Evolutionary conservation across 2,797 vertebrate species (phyloP), one percentile per base, ranked within the genome.

Genomic region (Bradypus variegatus): DNA sequence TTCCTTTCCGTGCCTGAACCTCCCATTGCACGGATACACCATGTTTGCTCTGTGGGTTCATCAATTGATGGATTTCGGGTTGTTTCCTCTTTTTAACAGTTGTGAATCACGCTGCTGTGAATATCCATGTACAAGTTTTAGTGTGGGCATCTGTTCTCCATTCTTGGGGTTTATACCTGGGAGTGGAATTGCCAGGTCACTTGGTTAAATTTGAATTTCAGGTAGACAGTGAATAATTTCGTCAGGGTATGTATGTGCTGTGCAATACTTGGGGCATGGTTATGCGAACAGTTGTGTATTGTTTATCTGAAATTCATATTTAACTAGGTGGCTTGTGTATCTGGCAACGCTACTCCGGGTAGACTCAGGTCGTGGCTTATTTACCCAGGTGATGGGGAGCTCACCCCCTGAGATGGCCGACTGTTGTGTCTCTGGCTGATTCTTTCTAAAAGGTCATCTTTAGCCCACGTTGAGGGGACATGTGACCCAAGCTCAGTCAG

Each of bases 121-220:
- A 65, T 60, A 41, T 60, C 72, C 14, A 27, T 0, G 1, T 29
- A 15, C 21, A 33, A 45, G 13, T 55, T 76, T 45, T 84, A 29
- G 60, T 64, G 69, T 10, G 70, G 82, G n/a, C 21, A 18, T n/a
- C 14, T 8, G 41, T 80, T 79, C 73, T 84, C 21, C 2, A 0
- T 65, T 76, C 72, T 87, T 50, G 36, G 77, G 76, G 58, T 48
- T 4, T 10, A 55, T n/a, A 70, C 50, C 31, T 64, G 29, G 41
- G 27, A n/a, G 86, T 50, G 18, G 31, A 79, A 81, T 80, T 45
- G 38, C 69, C 53, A 45, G 38, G 23, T 21, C 36, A 12, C 73
- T 45, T 25, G 25, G 36, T 89, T 76, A 72, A 86, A 84, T 79
- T 29, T 60, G 64, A 78, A 86, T 92, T 89, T 92, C 83, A 83